Base-by-base conservation (phyloP, 2,113 vertebrate species). In the Micronycteris hirsuta region DNA sequence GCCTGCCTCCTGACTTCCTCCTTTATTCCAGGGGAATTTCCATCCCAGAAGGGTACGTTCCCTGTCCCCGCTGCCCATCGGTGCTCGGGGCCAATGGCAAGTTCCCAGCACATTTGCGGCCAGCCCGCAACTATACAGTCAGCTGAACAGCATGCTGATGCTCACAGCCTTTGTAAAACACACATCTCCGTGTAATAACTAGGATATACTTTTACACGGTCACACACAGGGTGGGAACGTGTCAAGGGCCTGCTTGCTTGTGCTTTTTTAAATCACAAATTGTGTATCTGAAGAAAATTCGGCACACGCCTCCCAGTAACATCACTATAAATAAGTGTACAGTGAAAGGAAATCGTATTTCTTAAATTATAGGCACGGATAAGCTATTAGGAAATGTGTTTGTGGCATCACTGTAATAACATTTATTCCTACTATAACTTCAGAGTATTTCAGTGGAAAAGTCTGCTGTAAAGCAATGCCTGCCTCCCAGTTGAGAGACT, bases 261-360 rank as follows among this genome's bases (percentile, higher is more conserved):
- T 41, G 43, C 70, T 73, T 33, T 73, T n/a, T 93, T 58, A 67
- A 92, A 82, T 56, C 61, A 36, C 4, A 92, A 73, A 77, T 90
- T 61, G 36, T 89, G 33, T 96, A 38, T 68, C 78, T 68, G 28
- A 78, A 94, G 82, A 93, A 43, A 74, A 41, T 4, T 43, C 61
- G 82, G 14, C 24, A n/a, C 0, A 0, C 0, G 2, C 14, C 7
- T 94, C 56, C 65, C 36, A 38, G 61, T 36, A 78, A n/a, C 36
- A 33, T 61, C 54, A 16, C 74, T 28, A 7, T 45, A 88, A 14
- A 61, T 94, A 90, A 71, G 45, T 0, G 0, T 36, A 24, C 6
- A 16, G 70, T 41, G 41, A 96, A 91, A 52, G 85, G 58, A 86
- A 96, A 92, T 71, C 43, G 9, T 91, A 36, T 93, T 83, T 17